Conservation (phyloP, 1,140 invertebrate genomes). For the Drosophila orosa region DNA sequence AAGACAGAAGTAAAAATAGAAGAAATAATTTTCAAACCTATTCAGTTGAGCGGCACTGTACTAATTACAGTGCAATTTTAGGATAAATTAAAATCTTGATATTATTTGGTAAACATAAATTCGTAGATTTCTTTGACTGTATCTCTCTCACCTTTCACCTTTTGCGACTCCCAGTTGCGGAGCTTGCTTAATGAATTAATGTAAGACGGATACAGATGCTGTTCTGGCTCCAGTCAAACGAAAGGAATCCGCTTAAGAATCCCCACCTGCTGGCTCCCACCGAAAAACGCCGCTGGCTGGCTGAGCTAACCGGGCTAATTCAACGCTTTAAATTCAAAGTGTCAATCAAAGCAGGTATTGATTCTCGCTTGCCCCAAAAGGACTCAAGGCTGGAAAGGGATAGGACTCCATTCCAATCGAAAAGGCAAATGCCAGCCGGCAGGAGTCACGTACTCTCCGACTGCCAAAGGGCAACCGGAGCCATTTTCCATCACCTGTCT, state of each 20-base stretch:
- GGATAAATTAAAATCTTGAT: not conserved
- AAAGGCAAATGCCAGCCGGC: constrained; percentile 36
- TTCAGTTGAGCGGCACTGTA: no score
- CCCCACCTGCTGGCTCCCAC: constrained; percentile 11
- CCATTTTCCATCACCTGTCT: constrained; percentile 72
- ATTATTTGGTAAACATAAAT: not conserved
- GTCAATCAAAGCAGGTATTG: constrained; percentile 76
- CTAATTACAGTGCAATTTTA: not conserved
- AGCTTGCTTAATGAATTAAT: constrained; percentile 64
- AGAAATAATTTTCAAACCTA: no score
- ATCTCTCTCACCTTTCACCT: constrained; percentile 13
- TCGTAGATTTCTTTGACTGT: constrained; percentile 1
- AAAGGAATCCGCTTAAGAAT: constrained; percentile 24
- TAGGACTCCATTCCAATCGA: not conserved
- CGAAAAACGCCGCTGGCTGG: not conserved
- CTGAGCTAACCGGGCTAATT: constrained; percentile 27
- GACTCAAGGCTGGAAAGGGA: constrained; percentile 19
- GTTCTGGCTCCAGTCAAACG: not conserved
- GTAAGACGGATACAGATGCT: constrained; percentile 19
- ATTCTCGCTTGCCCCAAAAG: constrained; percentile 54
- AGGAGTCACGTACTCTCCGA: constrained; percentile 71
- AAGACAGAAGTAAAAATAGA: no score
- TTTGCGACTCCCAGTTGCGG: constrained; percentile 14
- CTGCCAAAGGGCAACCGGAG: constrained; percentile 46
- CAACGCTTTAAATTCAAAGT: constrained; percentile 71